phyloP scores from a whole-genome alignment of 1,140 invertebrate genomes.

The Zeugodacus cucurbitae region DNA sequence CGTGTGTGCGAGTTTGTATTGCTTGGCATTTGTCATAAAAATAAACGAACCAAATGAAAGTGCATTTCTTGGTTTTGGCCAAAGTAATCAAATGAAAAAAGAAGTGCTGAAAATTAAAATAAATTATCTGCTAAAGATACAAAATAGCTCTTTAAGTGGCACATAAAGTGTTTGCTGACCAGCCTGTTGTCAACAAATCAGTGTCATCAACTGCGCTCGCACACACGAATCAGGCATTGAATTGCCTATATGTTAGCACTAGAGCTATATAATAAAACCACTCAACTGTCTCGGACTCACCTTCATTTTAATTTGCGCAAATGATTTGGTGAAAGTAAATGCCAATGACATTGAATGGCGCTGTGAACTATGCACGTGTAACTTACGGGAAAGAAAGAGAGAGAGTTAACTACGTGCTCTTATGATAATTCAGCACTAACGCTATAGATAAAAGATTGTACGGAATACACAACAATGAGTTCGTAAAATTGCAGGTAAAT shows the following conservation, averaged over 20 bases:
- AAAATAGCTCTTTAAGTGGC: not conserved
- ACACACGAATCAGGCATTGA: not conserved
- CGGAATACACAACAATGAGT: too few species aligned
- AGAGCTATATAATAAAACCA: not conserved
- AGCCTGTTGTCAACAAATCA: not conserved
- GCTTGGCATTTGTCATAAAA: not conserved
- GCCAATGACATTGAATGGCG: not conserved
- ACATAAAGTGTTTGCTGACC: not conserved
- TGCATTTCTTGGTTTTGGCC: not conserved
- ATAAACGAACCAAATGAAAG: not conserved
- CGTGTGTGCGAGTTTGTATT: too few species aligned
- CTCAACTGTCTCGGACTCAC: not conserved
- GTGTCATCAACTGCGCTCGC: not conserved
- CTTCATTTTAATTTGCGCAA: not conserved
- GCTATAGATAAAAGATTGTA: too few species aligned
- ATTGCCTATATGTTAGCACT: not conserved
- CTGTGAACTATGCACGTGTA: not conserved
- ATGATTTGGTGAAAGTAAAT: not conserved
- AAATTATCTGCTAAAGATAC: not conserved
- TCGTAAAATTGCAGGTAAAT: too few species aligned
- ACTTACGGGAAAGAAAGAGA: not conserved
- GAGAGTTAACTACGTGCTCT: not conserved
- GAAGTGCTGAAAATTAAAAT: not conserved
- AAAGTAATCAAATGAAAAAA: not conserved
- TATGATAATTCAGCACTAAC: too few species aligned